Evolutionary conservation across 1,140 invertebrate genomes (phyloP), one percentile per base, ranked within the genome.

Genomic region (Mercenaria mercenaria): DNA sequence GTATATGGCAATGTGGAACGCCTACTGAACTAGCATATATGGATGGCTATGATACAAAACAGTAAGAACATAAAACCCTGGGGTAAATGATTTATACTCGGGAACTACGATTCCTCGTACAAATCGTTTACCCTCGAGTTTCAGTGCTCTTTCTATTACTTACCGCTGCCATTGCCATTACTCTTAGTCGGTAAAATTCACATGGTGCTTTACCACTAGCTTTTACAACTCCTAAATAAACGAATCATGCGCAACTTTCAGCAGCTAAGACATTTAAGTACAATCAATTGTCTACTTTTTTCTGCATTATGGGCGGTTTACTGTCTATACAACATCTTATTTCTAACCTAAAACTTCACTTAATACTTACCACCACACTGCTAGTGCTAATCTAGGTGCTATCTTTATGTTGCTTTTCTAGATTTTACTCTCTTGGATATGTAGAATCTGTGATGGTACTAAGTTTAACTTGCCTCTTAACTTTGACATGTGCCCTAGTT

Each of bases 131-230:
- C n/a, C n/a, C n/a, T n/a, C n/a, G n/a, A n/a, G n/a, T n/a, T n/a
- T n/a, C n/a, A n/a, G n/a, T n/a, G n/a, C n/a, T n/a, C n/a, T n/a
- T n/a, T n/a, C n/a, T n/a, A n/a, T n/a, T n/a, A n/a, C n/a, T n/a
- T n/a, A n/a, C n/a, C n/a, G n/a, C n/a, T n/a, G n/a, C n/a, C 4
- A 79, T 79, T 11, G 39, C 32, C 0, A 0, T 3, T 10, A 88
- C 47, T 1, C 92, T 85, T 50, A 80, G 88, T 88, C 88, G 90
- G 72, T 85, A 91, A 64, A 91, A 88, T 13, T 85, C 50, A 23
- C 10, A 3, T 15, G 29, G 26, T 15, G 90, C 79, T 52, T 59
- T 76, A 67, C 86, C 61, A 43, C 29, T 50, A 18, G 82, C 72
- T 41, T 85, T 85, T n/a, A 32, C 43, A 11, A 74, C 69, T 41